Evolutionary conservation across 2,113 vertebrate species (phyloP).

Genomic region (Setophaga petechia): DNA sequence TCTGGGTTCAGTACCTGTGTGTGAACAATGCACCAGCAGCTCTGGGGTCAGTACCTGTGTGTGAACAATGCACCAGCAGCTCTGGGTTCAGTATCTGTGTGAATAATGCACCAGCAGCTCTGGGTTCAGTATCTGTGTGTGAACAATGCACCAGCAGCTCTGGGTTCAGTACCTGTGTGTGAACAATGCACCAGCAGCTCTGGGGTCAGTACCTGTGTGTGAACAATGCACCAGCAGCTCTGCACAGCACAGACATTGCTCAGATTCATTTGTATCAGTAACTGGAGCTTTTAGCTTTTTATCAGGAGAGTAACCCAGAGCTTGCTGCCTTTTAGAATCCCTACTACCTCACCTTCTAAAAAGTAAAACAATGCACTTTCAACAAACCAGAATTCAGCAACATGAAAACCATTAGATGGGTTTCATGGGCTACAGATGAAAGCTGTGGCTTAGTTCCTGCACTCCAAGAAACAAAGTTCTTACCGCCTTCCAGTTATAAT

Average conservation of each 20-base stretch:
- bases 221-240: background rate
- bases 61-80: background rate
- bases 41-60: background rate
- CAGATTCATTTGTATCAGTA: background rate
- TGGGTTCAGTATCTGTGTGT: background rate
- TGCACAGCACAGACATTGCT: background rate
- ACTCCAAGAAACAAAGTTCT: slow-evolving; percentile 50
- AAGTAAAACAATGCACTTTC: background rate
- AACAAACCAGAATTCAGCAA: background rate
- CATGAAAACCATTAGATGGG: background rate
- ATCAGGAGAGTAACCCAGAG: background rate
- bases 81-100: background rate
- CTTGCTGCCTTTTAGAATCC: background rate
- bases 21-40: background rate
- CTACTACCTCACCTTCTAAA: background rate
- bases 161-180: background rate
- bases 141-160: background rate
- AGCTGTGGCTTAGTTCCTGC: background rate
- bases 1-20: background rate
- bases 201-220: background rate
- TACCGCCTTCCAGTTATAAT: slow-evolving; percentile 91
- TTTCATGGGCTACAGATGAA: background rate
- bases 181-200: background rate
- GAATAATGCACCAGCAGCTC: background rate
- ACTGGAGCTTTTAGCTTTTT: background rate